Percentiles rank a stretch among this genome's conserved stretches.
Evolutionary conservation across 2,888 invertebrate genomes (phyloP).

Genomic region (Leptothorax acervorum): DNA sequence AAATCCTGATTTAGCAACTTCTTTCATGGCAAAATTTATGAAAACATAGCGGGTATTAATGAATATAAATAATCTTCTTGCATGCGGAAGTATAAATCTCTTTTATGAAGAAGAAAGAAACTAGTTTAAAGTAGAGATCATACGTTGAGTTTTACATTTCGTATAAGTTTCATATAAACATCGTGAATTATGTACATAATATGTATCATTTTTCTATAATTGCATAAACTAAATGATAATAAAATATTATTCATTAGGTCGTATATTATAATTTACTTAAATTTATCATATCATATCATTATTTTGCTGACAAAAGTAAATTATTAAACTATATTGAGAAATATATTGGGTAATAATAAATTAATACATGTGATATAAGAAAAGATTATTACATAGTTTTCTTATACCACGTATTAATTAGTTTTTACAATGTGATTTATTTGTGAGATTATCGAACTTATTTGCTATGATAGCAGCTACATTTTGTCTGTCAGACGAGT

Average conservation of each 20-base stretch:
- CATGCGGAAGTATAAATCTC: not conserved
- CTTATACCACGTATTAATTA: not conserved
- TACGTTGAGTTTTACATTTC: not conserved
- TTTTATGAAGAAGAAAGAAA: not conserved
- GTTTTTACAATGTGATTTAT: not conserved
- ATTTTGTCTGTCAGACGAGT: not conserved
- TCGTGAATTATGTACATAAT: conserved; percentile 3
- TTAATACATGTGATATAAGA: not conserved
- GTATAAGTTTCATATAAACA: not conserved
- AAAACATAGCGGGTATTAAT: conserved; percentile 47
- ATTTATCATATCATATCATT: not conserved
- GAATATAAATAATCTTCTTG: conserved; percentile 23
- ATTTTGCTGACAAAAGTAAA: not conserved
- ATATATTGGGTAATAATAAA: not conserved
- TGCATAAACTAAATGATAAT: not conserved
- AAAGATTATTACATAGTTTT: not conserved
- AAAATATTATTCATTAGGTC: not conserved
- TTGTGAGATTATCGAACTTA: not conserved
- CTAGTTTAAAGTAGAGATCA: not conserved
- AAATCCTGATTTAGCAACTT: conserved; percentile 17
- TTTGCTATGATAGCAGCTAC: not conserved
- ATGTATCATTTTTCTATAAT: not conserved
- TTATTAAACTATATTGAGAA: not conserved
- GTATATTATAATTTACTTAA: not conserved
- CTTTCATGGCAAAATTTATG: conserved; percentile 51